phyloP scores from a whole-genome alignment of 2,113 vertebrate genomes.

The Sciurus niger region DNA sequence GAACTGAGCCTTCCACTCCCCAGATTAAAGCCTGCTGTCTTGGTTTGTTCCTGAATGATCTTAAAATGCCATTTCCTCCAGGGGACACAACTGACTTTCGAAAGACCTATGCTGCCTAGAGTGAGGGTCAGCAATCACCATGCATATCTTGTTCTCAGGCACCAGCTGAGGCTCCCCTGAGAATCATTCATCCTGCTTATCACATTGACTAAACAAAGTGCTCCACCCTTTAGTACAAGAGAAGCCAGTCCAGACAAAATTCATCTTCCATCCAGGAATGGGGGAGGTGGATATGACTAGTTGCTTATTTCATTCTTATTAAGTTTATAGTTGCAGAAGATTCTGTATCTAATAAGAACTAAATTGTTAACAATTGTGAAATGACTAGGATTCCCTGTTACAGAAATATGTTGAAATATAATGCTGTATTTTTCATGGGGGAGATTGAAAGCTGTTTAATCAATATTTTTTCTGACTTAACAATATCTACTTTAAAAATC shows the following conservation, averaged over 20 bases:
- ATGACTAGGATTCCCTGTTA: not conserved
- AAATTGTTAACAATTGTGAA: not conserved
- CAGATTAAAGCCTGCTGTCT: not conserved
- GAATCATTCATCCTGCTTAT: not conserved
- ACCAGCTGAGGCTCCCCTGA: not conserved
- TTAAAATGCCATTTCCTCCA: not conserved
- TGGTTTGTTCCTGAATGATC: not conserved
- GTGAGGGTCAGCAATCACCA: not conserved
- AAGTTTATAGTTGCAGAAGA: not conserved
- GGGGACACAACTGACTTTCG: not conserved
- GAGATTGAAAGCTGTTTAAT: not conserved
- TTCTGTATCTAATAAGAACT: not conserved
- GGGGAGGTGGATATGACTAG: not conserved
- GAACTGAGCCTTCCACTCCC: not conserved
- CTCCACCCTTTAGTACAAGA: not conserved
- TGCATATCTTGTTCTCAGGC: not conserved
- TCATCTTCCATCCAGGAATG: not conserved
- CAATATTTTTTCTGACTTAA: not conserved
- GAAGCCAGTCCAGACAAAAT: not conserved
- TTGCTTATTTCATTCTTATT: not conserved
- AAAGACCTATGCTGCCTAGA: not conserved
- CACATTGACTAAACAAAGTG: not conserved
- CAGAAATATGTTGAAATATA: not conserved
- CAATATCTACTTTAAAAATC: not conserved
- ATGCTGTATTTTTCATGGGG: not conserved